These are phyloP conservation scores for Myiotriccus ornatus DNA, from an alignment of 2,797 vertebrate species.

Conservation along the genomic window DNA sequence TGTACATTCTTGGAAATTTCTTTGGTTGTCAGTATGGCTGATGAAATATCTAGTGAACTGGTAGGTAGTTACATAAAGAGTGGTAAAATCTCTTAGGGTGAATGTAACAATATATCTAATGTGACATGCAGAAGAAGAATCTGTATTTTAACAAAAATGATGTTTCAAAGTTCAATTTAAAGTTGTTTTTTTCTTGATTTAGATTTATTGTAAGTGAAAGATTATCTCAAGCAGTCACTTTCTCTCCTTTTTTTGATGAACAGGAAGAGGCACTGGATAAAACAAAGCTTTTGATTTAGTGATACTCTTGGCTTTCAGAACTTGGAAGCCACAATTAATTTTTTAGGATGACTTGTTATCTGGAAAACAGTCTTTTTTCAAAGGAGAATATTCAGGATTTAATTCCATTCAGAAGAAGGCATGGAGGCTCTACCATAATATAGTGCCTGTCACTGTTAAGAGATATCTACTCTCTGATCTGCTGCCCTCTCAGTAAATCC, in stretches of 20 bases:
- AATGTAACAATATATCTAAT: neutral
- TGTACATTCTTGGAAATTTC: neutral
- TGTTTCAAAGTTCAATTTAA: neutral
- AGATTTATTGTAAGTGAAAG: slow-evolving; percentile 41
- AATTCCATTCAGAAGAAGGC: neutral
- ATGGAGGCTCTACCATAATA: neutral
- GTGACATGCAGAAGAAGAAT: neutral
- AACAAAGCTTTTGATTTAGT: neutral
- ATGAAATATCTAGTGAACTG: neutral
- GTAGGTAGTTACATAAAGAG: slow-evolving; percentile 20
- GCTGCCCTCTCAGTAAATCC: neutral
- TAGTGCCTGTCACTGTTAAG: neutral
- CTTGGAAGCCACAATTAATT: neutral
- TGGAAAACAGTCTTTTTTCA: neutral
- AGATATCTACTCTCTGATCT: neutral
- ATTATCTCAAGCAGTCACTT: neutral
- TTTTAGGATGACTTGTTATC: neutral
- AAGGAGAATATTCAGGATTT: neutral
- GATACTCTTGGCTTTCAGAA: neutral
- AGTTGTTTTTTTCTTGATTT: neutral
- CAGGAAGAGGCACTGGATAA: neutral
- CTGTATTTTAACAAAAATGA: neutral
- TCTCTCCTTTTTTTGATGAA: neutral
- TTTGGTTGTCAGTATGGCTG: neutral
- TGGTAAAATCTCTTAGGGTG: neutral